These are phyloP conservation scores for Microplitis manilae DNA, from an alignment of 2,888 invertebrate genomes.

Conservation along the genomic window DNA sequence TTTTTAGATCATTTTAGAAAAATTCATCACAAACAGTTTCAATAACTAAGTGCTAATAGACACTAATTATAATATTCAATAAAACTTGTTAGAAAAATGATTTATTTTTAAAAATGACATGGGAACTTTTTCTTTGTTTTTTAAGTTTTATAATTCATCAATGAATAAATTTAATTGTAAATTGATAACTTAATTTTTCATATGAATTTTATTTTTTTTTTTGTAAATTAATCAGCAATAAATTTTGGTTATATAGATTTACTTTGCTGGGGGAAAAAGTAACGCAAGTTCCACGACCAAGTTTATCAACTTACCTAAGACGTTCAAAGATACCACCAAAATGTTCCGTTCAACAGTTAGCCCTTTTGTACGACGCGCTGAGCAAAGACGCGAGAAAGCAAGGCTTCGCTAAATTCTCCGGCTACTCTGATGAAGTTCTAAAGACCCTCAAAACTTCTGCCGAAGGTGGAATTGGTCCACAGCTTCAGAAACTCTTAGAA, in stretches of 20 bases:
- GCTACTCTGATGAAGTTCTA: slow-evolving; percentile 77
- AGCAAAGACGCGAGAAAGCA: slow-evolving; percentile 80
- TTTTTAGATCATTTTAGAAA: no score
- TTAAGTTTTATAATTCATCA: no score
- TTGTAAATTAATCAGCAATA: background rate
- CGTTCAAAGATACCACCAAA: slow-evolving; percentile 75
- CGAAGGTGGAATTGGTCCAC: slow-evolving; percentile 75
- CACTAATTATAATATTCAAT: no score
- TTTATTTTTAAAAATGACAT: no score
- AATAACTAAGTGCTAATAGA: background rate
- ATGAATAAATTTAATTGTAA: no score
- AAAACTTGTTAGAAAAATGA: no score
- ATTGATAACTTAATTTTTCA: no score
- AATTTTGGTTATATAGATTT: slow-evolving; percentile 54
- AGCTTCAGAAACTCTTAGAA: slow-evolving; percentile 75
- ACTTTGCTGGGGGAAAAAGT: slow-evolving; percentile 64
- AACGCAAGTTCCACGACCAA: slow-evolving; percentile 64
- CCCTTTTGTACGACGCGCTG: slow-evolving; percentile 77
- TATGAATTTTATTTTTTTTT: background rate
- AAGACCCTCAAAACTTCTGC: slow-evolving; percentile 74
- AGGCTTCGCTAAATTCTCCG: slow-evolving; percentile 77
- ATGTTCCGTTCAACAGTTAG: slow-evolving; percentile 75
- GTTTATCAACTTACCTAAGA: slow-evolving; percentile 66
- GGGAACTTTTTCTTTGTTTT: no score
- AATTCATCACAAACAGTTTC: background rate